Base-by-base conservation (phyloP, 2,888 invertebrate species). In the Miltochrista miniata region DNA sequence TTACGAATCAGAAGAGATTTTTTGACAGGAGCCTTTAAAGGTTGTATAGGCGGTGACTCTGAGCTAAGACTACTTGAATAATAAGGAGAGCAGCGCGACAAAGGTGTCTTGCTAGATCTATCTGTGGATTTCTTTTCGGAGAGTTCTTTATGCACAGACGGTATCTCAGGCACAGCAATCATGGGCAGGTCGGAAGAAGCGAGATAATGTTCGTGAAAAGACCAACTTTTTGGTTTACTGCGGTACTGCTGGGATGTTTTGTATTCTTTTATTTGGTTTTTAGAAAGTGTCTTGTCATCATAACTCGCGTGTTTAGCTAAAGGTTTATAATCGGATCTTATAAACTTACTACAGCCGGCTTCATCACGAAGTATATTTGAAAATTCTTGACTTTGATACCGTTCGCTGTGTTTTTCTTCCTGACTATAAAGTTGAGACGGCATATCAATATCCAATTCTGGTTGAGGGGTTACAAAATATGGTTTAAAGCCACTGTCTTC, bases 61-160 rank as follows among this genome's bases (percentile, higher is more conserved):
- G 95, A 95, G 74, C 95, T 95, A 36, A 95, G 83, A 69, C 95
- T 95, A 70, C 95, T 95, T 29, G 95, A 95, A 78, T 95, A 95
- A 74, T 95, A 95, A 0, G 95, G 95, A 1, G 95, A 95, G 72
- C 95, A 95, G 74, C 95, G 94, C 0, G 94, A 92, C 30, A 95
- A 79, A 61, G 93, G 92, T 12, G 91, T 91, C 71, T 93, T 93
- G 36, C 86, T 92, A 49, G 93, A 92, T 49, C 90, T 74, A 43
- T 91, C 91, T 10, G 62, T 71, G 2, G 79, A 78, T 57, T 81
- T 92, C 72, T 71, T 92, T 75, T 81, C 92, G 73, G 76, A 89
- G 67, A 80, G 81, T 78, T 86, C 93, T 79, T 84, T 83, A 59
- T 88, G 86, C 36, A 74, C 92, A 65, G 74, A 87, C 64, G 84